A percentile compares a stretch with the other conserved stretches of the same genome.
phyloP scores from a whole-genome alignment of 2,888 invertebrate species.

The Plemyria rubiginata region DNA sequence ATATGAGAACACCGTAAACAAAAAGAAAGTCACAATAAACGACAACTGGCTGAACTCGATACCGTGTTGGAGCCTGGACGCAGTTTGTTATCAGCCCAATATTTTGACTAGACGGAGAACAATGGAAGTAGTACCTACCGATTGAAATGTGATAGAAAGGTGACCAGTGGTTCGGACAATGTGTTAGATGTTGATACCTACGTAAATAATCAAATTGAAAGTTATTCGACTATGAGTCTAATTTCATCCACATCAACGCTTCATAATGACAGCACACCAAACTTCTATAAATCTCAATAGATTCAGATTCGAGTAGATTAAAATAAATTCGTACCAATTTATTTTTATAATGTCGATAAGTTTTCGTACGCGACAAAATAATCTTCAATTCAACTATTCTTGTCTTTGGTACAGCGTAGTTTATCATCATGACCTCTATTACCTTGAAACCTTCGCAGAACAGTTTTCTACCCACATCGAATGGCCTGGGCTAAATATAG shows the following conservation, averaged over 20 bases:
- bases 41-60: slow-evolving; percentile 32
- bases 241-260: background rate
- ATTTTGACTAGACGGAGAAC: slow-evolving; percentile 30
- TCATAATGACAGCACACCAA: no score
- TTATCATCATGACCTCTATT: slow-evolving; percentile 8
- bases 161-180: slow-evolving; percentile 9
- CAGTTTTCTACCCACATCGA: slow-evolving; percentile 43
- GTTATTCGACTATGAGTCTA: background rate
- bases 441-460: slow-evolving; percentile 41
- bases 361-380: background rate
- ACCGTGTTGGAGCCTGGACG: slow-evolving; percentile 24
- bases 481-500: slow-evolving; percentile 56
- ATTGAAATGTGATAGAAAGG: slow-evolving; percentile 12
- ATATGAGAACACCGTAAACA: slow-evolving; percentile 35
- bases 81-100: slow-evolving; percentile 19
- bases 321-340: no score
- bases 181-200: background rate
- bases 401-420: background rate
- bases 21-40: slow-evolving; percentile 38
- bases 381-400: background rate
- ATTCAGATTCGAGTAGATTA: no score
- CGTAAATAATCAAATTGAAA: background rate
- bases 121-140: slow-evolving; percentile 17
- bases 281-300: no score
- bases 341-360: no score